A percentile compares a stretch with the other conserved stretches of the same genome.
phyloP scores from a whole-genome alignment of 1,140 invertebrate species.

The Vanessa tameamea region DNA sequence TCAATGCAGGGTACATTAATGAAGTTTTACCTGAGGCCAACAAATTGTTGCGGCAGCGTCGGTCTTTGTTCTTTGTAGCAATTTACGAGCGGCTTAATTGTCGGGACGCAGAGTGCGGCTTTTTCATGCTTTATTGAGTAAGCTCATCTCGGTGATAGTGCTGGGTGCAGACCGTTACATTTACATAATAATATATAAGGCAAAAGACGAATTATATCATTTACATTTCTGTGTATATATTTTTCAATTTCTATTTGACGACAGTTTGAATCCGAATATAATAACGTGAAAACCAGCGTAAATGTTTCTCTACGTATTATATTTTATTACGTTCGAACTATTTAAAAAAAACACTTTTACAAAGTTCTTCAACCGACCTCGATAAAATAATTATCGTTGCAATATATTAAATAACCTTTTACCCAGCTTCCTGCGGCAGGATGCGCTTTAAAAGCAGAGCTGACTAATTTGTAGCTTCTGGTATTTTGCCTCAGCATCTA shows the following conservation, averaged over 20 bases:
- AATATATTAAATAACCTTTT: constrained; percentile 5
- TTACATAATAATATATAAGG: no score
- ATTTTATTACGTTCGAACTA: no score
- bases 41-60: neutral
- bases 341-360: no score
- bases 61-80: neutral
- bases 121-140: neutral
- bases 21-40: neutral
- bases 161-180: neutral
- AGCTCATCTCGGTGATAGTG: neutral
- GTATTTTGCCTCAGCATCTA: neutral
- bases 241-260: no score
- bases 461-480: neutral
- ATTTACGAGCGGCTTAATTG: constrained; percentile 1
- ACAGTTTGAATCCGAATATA: no score
- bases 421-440: neutral
- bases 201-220: no score
- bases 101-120: neutral
- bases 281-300: no score
- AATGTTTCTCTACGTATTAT: no score
- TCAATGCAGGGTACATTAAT: no score
- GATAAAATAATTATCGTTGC: neutral
- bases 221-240: no score
- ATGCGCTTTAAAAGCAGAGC: neutral
- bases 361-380: neutral